Base-by-base conservation (phyloP, 2,888 invertebrate genomes). In the Thymelicus sylvestris region DNA sequence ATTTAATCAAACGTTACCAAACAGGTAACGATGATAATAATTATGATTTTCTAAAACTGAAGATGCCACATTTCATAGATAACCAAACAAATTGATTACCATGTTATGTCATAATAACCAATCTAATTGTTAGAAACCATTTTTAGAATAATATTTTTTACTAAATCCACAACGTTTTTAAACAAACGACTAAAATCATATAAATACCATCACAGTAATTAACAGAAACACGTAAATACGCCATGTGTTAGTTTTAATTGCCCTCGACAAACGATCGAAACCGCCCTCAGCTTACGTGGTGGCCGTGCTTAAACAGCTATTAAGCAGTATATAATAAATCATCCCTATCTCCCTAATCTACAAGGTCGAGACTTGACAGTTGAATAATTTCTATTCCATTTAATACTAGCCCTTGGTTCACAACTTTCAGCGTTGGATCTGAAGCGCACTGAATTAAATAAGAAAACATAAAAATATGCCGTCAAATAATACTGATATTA, bases 271-370 rank as follows among this genome's bases (percentile, higher is more conserved):
- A 69, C 57, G 19, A 57, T 38, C 48, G 55, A 69, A 39, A 64
- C 57, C 57, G 38, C 24, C 47, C 47, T 24, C 15, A 63, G 57
- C 50, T 52, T 65, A 65, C 65, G 60, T 50, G 41, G 65, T 60
- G 55, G 60, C 41, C 52, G 41, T 50, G 50, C 65, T 70, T 70
- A 41, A 65, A 52, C 59, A 70, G 50, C 50, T 65, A 60, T 70
- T 70, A 65, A 60, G 60, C 59, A 41, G 59, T 60, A 66, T 67
- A 68, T 67, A 74, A 76, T 74, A 76, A 76, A 76, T 76, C 73
- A 75, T 73, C 57, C 72, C 71, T 73, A 74, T 76, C 75, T 55
- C 57, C 71, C n/a, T 66, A 70, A 74, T 75, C 75, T 74, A 74
- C 73, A 73, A 73, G 73, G 73, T 64, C 72, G 70, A 73, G 71